Evolutionary conservation across 2,113 vertebrate species (phyloP), one percentile per base, ranked within the genome.

Genomic region (Ptilorrhoa leucosticta): DNA sequence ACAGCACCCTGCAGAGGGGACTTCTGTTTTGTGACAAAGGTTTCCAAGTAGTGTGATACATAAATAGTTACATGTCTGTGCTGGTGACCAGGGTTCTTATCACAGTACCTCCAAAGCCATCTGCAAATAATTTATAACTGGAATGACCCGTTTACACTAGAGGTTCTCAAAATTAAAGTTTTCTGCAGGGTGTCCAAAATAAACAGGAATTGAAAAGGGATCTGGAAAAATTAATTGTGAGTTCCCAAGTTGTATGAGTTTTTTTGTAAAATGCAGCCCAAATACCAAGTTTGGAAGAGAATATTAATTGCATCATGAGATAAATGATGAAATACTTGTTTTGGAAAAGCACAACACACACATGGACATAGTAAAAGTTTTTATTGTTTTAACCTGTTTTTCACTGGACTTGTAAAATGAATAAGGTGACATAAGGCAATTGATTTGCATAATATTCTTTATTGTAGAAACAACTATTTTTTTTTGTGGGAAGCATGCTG

Each of bases 1-100:
- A 20, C 20, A 61, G 77, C 65, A 63, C 57, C 95, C 89, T 57
- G 69, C 81, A 50, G 93, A 48, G 83, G 39, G 31, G 69, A 72
- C 93, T 95, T 95, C 87, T 95, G 89, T 57, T 94, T 87, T 48
- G 20, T 75, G 57, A 60, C 77, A 71, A 68, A 48, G n/a, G 48
- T 94, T 91, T 95, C 87, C 91, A 95, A 84, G 83, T 64, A 7
- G 51, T 5, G 3, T 42, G 44, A 12, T 71, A 3, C 78, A 90
- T 92, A 94, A 92, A 95, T 95, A 95, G 69, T 84, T 71, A 35
- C 0, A 1, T 75, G 40, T 23, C 45, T 58, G 3, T 90, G 63
- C 60, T 84, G 57, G 24, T 92, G 83, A 61, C 70, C 61, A 33
- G 10, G 24, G 22, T 68, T 19, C 47, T 83, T 87, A 58, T 0